Percentiles rank a stretch among this genome's conserved stretches.
phyloP scores from a whole-genome alignment of 2,113 vertebrate species.

The Boleophthalmus pectinirostris region DNA sequence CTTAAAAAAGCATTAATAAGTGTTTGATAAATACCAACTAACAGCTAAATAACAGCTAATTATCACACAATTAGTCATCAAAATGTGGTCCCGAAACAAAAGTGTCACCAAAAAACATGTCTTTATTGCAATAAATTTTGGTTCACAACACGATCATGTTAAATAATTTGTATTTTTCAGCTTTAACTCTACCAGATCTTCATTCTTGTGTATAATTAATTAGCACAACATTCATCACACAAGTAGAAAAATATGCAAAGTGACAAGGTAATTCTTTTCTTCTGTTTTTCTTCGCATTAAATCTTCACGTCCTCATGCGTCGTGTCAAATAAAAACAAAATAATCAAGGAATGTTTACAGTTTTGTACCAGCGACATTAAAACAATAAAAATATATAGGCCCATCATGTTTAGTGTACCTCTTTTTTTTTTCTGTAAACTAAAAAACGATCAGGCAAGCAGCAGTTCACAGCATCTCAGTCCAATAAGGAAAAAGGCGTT shows the following conservation, averaged over 20 bases:
- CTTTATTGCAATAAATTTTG: background rate
- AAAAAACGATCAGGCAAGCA: background rate
- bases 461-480: background rate
- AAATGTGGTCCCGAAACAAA: no score
- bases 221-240: slow-evolving; percentile 35
- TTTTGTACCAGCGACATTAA: background rate
- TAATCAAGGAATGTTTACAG: background rate
- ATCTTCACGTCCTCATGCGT: background rate
- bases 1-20: no score
- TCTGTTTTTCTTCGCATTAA: no score
- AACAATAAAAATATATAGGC: background rate
- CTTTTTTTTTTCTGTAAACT: background rate
- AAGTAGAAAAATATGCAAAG: slow-evolving; percentile 31
- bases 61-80: no score
- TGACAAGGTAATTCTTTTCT: slow-evolving; percentile 9
- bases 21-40: no score
- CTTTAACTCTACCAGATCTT: no score
- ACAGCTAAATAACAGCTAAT: no score
- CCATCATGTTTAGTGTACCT: background rate
- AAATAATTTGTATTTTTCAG: no score
- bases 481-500: background rate
- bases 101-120: no score
- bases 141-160: background rate
- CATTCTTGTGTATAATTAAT: background rate
- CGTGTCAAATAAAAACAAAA: background rate